Evolutionary conservation across 2,888 invertebrate species (phyloP).

Genomic region (Elysia crispata): DNA sequence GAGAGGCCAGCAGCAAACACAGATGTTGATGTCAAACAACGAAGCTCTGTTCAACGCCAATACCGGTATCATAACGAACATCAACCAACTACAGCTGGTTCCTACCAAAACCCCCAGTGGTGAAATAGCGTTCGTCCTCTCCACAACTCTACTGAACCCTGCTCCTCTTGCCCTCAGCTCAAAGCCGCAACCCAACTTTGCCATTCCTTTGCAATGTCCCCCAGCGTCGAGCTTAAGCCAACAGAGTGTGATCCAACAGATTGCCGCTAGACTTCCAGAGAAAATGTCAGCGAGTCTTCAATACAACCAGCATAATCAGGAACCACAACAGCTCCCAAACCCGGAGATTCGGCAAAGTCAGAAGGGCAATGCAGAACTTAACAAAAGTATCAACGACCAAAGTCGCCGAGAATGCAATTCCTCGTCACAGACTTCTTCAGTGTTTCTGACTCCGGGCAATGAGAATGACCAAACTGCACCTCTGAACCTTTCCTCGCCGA

Average conservation of each 20-base stretch:
- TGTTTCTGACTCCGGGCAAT: too few relatives aligned
- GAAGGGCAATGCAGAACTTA: too few relatives aligned
- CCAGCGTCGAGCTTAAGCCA: conserved; percentile 10
- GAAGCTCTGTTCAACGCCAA: not conserved
- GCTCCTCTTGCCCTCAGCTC: not conserved
- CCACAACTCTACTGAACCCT: not conserved
- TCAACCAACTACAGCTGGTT: conserved; percentile 29
- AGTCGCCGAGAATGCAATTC: not conserved
- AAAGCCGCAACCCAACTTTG: conserved; percentile 17
- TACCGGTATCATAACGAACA: not conserved
- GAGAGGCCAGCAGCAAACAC: conserved; percentile 7
- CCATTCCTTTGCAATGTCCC: conserved; percentile 16
- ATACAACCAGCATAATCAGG: too few relatives aligned
- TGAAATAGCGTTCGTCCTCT: conserved; percentile 32
- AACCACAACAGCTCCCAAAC: too few relatives aligned
- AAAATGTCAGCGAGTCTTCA: not conserved
- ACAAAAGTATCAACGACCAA: not conserved
- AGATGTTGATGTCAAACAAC: not conserved
- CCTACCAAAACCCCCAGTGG: conserved; percentile 35
- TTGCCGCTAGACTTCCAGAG: not conserved
- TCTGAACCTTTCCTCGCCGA: conserved; percentile 24
- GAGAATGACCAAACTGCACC: conserved; percentile 26
- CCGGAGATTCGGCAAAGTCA: too few relatives aligned
- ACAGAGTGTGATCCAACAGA: not conserved
- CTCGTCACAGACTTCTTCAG: not conserved